Base-by-base conservation (phyloP, 1,140 invertebrate genomes). In the Zophobas morio region DNA sequence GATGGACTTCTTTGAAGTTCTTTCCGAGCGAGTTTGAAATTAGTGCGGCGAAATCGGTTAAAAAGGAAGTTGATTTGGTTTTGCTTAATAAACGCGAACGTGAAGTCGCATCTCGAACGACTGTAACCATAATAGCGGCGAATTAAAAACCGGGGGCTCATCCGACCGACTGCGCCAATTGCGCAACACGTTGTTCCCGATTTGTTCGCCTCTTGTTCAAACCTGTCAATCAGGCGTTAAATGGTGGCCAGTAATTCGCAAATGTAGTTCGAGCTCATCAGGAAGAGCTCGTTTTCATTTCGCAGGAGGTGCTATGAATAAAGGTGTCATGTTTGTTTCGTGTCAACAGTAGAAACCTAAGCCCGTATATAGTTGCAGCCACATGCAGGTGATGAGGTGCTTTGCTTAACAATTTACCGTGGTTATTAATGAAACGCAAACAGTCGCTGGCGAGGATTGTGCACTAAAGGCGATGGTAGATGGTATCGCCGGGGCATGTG, bases 351-450 rank as follows among this genome's bases (percentile, higher is more conserved):
- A 36, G 36, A 36, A 60, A 1, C 35, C 35, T 36, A n/a, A 60
- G 20, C 36, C 56, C 56, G 56, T 6, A 54, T 34, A 32, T 1
- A 34, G 42, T 8, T 1, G 53, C 53, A 54, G 32, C 53, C 53
- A 33, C 53, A 54, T 54, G 53, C 53, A 54, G 53, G 53, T 54
- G 53, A 3, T 54, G 53, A 54, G 3, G n/a, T 60, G 56, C 42
- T 60, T 60, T 60, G 56, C 35, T 60, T 39, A 60, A 60, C 56
- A 60, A 60, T 35, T 37, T 6, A 36, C 8, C 6, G 56, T 36
- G 37, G 37, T 60, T 60, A 39, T 60, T 37, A 60, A 60, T 60
- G 35, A 60, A 60, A 60, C 56, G n/a, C 56, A 8, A 39, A 60
- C 56, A 60, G 35, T 6, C 20, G 20, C 20, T 20, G 35, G 6